Base-by-base conservation (phyloP, 1,140 invertebrate species). In the Zaprionus davidi region DNA sequence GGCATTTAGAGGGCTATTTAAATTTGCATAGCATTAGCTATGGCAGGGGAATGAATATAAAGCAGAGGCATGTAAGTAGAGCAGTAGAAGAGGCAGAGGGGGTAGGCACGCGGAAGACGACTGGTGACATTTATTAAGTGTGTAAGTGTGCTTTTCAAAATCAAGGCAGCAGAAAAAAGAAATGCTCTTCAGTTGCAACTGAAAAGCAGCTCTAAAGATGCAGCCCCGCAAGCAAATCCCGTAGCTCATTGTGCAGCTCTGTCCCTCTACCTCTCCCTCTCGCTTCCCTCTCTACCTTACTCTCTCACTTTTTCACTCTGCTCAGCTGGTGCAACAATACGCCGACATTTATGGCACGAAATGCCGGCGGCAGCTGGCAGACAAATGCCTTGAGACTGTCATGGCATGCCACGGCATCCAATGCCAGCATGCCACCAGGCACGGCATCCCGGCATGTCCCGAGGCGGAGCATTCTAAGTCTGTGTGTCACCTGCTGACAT, bases 131-230 rank as follows among this genome's bases (percentile, higher is more conserved):
- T 82, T 86, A 86, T 87, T 86, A 86, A 82, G 79, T 76, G 69
- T 76, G 46, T 87, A 88, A 87, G 84, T 81, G 84, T 76, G 84
- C 81, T 73, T 84, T 84, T 87, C 84, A 84, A 74, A 88, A 87
- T 88, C 84, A 87, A 81, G 78, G 84, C 74, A 78, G 83, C 80
- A 86, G 80, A 83, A 80, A 87, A 82, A 78, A 46, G 31, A 34
- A 78, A 57, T 65, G 51, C 26, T 71, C 41, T 63, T 64, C 55
- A 71, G 22, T 44, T 69, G 71, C 71, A 68, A 38, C 57, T 57
- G n/a, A 36, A 28, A 58, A 17, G 62, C 24, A 17, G 38, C 38
- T 17, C 31, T 2, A 41, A 64, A 36, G 22, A 38, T 15, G 15
- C 20, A 31, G 46, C 46, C 20, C 5, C 20, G 15, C 49, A 62